These are phyloP conservation scores for Cybosia mesomella DNA, from an alignment of 2,888 invertebrate genomes.

Conservation along the genomic window DNA sequence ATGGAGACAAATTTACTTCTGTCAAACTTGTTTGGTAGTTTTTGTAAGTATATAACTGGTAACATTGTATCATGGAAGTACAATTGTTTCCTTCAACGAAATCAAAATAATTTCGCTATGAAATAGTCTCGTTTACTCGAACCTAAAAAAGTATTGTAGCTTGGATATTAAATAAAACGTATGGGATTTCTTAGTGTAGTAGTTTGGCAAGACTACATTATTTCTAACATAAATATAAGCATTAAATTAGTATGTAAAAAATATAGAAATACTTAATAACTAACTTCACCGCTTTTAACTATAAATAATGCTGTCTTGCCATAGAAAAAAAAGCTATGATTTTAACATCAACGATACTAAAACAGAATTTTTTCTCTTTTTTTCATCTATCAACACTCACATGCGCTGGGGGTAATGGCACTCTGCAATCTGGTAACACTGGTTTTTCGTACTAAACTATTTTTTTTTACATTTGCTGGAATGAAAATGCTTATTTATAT, in stretches of 20 bases:
- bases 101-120: conserved; percentile 4
- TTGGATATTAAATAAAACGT: background rate
- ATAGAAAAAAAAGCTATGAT: conserved; percentile 41
- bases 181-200: conserved; percentile 17
- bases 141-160: background rate
- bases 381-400: conserved; percentile 84
- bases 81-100: conserved; percentile 37
- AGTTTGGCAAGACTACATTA: conserved; percentile 78
- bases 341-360: conserved; percentile 70
- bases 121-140: background rate
- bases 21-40: background rate
- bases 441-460: conserved; percentile 79
- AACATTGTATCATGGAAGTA: conserved; percentile 1
- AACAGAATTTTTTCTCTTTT: conserved; percentile 77
- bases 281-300: conserved; percentile 56
- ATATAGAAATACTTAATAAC: conserved; percentile 46
- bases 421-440: conserved; percentile 86
- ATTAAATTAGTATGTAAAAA: conserved; percentile 21
- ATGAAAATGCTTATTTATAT: conserved; percentile 59
- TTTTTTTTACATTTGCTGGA: conserved; percentile 55
- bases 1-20: background rate
- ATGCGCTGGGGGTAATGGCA: conserved; percentile 84
- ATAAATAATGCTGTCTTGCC: conserved; percentile 75
- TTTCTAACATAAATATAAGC: conserved; percentile 34
- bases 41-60: background rate